Evolutionary conservation across 2,797 vertebrate genomes (phyloP), one percentile per base, ranked within the genome.

Genomic region (Hippocampus kuda): DNA sequence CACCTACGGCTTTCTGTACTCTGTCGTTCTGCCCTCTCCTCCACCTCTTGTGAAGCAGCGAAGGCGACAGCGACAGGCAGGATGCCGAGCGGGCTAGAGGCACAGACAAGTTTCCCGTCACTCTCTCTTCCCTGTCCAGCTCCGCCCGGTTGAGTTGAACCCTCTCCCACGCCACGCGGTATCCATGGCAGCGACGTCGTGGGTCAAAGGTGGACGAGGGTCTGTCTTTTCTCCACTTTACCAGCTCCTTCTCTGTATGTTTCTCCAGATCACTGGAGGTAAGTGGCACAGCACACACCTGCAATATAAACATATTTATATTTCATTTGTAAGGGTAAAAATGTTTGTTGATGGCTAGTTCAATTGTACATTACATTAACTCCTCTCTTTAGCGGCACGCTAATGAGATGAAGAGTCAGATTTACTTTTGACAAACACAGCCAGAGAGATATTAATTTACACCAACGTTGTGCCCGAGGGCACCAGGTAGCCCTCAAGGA

Each of bases 221-320:
- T 4, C 68, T 80, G 1, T 91, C 86, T 70, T 83, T 85, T 6
- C 83, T 85, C 89, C 93, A 92, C 78, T 81, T 92, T 56, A 83
- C 68, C 16, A 94, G 76, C 82, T 93, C 90, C 76, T 87, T 86
- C 72, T 87, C 88, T 0, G 86, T 90, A 73, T 89, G 91, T 66
- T 84, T 90, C 73, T 93, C 89, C 75, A 95, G 82, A 63, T 94
- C 93, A 59, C 73, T 86, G 67, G 82, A 81, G 0, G 94, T 93
- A 65, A 95, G 78, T 0, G 89, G 85, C 49, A 95, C 87, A 0
- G 90, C 85, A 66, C 93, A 91, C 30, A 95, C 92, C 94, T 95
- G 83, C 67, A 60, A 73, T 22, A 44, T 42, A 2, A 16, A 15
- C 9, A 34, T 41, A 12, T 67, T 22, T 1, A 15, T 10, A 48